Percentiles rank a stretch among this genome's conserved stretches.
These are phyloP conservation scores for Rhyacophila evoluta DNA, from an alignment of 2,888 invertebrate species.

Conservation along the genomic window DNA sequence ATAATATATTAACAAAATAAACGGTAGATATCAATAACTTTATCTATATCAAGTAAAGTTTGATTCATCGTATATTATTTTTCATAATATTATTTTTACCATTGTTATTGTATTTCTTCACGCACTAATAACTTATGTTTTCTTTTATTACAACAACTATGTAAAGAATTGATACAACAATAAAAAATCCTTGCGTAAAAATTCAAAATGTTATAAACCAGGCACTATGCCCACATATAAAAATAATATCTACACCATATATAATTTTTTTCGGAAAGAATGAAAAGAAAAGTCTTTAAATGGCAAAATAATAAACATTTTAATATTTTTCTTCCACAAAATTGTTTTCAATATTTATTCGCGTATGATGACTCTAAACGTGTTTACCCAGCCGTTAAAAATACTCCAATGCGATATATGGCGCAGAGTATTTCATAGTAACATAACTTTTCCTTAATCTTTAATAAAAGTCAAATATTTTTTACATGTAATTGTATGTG, in stretches of 20 bases:
- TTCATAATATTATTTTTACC: too few species aligned
- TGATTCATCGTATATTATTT: too few species aligned
- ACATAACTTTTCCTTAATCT: conserved; percentile 8
- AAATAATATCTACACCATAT: not conserved
- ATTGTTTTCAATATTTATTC: conserved; percentile 9
- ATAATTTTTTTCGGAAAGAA: not conserved
- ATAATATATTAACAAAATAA: too few species aligned
- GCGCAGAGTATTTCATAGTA: not conserved
- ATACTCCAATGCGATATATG: not conserved
- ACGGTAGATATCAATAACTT: too few species aligned
- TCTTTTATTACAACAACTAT: too few species aligned
- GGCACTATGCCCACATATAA: too few species aligned
- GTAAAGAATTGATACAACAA: too few species aligned
- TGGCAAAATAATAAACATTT: not conserved
- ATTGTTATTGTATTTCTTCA: too few species aligned
- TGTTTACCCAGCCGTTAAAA: not conserved
- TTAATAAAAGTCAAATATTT: conserved; percentile 22
- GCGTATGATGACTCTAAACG: not conserved
- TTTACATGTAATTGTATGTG: conserved; percentile 19
- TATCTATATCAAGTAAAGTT: too few species aligned
- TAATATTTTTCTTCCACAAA: not conserved
- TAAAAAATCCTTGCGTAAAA: too few species aligned
- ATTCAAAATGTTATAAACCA: too few species aligned
- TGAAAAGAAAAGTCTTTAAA: not conserved
- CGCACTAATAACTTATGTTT: too few species aligned